These are phyloP conservation scores for Camponotus fellah DNA, from an alignment of 2,888 invertebrate species.

Conservation along the genomic window DNA sequence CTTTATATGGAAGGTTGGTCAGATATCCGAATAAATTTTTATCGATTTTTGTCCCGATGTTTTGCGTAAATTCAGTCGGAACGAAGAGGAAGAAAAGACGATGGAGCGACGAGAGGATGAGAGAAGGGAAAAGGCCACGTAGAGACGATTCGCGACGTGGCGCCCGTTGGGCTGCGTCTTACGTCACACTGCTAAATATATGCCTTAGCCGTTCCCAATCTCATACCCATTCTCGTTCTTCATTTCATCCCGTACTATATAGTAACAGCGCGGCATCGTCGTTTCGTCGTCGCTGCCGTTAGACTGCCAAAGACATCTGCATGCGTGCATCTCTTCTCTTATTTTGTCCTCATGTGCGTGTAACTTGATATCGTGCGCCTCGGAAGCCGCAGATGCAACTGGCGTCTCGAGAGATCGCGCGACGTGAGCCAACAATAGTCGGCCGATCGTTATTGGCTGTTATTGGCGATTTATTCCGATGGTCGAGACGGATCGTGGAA, in stretches of 20 bases:
- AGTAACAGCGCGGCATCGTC: conserved; percentile 36
- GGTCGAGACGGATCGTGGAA: conserved; percentile 15
- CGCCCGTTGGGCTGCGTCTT: conserved; percentile 75
- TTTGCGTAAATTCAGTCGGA: conserved; percentile 9
- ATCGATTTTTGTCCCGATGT: conserved; percentile 11
- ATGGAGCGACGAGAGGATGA: conserved; percentile 29
- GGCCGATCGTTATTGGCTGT: conserved; percentile 36
- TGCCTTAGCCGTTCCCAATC: conserved; percentile 75
- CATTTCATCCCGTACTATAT: conserved; percentile 67
- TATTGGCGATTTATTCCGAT: conserved; percentile 14
- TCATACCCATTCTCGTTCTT: conserved; percentile 76
- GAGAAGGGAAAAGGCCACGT: conserved; percentile 54
- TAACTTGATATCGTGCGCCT: conserved; percentile 60
- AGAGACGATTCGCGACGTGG: conserved; percentile 71
- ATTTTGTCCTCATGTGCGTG: conserved; percentile 54
- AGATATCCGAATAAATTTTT: background rate
- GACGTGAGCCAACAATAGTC: conserved; percentile 49
- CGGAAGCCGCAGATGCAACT: conserved; percentile 45
- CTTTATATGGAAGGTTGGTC: background rate
- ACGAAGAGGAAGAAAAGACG: conserved; percentile 36
- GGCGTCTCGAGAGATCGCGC: conserved; percentile 37
- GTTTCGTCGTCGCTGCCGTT: conserved; percentile 48
- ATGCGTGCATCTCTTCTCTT: conserved; percentile 46
- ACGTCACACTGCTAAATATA: conserved; percentile 79
- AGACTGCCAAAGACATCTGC: conserved; percentile 65